phyloP scores from a whole-genome alignment of 2,888 invertebrate species.

The Pachymerium ferrugineum region DNA sequence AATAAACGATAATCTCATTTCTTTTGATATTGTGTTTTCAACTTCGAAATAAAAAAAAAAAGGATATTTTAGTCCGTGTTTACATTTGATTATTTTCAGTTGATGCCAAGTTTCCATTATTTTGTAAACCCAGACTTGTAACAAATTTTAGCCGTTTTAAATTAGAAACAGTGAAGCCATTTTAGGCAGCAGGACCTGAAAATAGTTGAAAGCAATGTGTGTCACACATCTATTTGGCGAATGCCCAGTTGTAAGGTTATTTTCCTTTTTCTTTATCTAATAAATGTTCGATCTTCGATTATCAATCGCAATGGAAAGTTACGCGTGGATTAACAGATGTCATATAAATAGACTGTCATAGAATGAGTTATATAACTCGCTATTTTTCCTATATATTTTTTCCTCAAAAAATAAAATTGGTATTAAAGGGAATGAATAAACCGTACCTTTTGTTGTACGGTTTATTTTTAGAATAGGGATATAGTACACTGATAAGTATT shows the following conservation, averaged over 20 bases:
- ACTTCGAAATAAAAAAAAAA: too few relatives aligned
- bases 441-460: too few relatives aligned
- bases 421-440: too few relatives aligned
- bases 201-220: conserved; percentile 5
- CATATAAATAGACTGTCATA: not conserved
- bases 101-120: not conserved
- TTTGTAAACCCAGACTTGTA: not conserved
- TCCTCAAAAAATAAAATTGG: too few relatives aligned
- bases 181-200: conserved; percentile 22
- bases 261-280: not conserved
- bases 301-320: not conserved
- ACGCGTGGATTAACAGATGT: not conserved
- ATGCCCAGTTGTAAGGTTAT: not conserved
- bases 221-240: conserved; percentile 5
- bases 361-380: not conserved
- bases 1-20: too few relatives aligned
- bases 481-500: not conserved
- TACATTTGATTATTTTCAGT: not conserved
- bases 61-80: not conserved
- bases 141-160: conserved; percentile 7
- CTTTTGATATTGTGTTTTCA: too few relatives aligned
- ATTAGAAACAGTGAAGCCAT: conserved; percentile 27
- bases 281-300: not conserved
- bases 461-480: too few relatives aligned
- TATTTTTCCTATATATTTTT: too few relatives aligned